Base-by-base conservation (phyloP, 1,140 invertebrate genomes). In the Arctopsyche grandis region DNA sequence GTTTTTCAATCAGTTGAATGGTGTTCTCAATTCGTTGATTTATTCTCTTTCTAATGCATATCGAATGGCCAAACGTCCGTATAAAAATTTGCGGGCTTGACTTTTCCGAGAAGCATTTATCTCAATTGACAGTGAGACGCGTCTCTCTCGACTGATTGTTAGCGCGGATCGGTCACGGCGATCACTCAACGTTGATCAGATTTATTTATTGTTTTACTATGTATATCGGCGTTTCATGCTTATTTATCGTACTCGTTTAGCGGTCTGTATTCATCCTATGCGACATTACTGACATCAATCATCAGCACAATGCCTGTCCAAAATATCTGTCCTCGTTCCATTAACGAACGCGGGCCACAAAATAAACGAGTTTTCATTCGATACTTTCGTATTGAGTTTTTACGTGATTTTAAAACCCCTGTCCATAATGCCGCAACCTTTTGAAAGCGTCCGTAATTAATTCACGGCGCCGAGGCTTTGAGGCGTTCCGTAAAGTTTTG, bases 301-400 rank as follows among this genome's bases (percentile, higher is more conserved):
- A 60, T 16, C 19, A 9, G 56, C 56, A 60, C 56, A 60, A 60
- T 60, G 16, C 56, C 56, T 16, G 56, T 60, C 56, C 56, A 21
- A 60, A 60, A 60, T 60, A 60, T 60, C 56, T 60, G 56, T 60
- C 56, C 56, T 60, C 56, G 56, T 60, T 60, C 56, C 56, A 60
- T 60, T 60, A 60, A 1, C 29, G 29, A 38, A 38, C 56, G 56
- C 21, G 7, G 56, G 5, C 21, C 56, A 21, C 56, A 21, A 60
- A 60, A 60, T 60, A 60, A 60, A 60, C 56, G 56, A 60, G 56
- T 19, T 60, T 60, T 60, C 56, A 21, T 60, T 60, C 56, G 56
- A 60, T 19, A 21, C 56, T 1, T 60, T 60, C 29, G 29, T 38
- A 38, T 38, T 38, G 29, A 38, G 29, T 38, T 38, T 38, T 38